Percentiles rank a stretch among this genome's conserved stretches.
Conservation (phyloP, 1,140 invertebrate species). For the Drosophila lowei region DNA sequence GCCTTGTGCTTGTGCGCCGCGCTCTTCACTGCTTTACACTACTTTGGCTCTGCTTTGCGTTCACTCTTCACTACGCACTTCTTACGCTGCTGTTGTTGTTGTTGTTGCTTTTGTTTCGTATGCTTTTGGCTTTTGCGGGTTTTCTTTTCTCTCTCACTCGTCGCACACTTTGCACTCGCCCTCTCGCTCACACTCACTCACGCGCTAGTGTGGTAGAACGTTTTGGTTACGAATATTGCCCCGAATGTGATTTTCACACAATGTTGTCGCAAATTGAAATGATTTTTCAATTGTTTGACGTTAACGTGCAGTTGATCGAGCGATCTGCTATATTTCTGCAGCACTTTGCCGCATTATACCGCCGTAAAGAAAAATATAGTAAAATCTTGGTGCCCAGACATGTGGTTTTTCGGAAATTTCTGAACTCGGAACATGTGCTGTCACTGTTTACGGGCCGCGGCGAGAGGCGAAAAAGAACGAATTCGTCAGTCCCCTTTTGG, state of each 20-base stretch:
- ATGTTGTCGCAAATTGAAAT: slow-evolving; percentile 56
- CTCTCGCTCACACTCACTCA: slow-evolving; percentile 69
- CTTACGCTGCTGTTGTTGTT: slow-evolving; percentile 32
- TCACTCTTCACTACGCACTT: slow-evolving; percentile 44
- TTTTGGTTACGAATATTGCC: slow-evolving; percentile 69
- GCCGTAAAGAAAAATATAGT: slow-evolving; percentile 52
- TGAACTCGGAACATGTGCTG: too few relatives aligned
- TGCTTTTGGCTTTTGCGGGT: slow-evolving; percentile 61
- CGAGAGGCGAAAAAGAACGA: too few relatives aligned
- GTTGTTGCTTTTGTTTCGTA: slow-evolving; percentile 67
- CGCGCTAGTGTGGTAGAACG: slow-evolving; percentile 64
- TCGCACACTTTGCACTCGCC: slow-evolving; percentile 28
- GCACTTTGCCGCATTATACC: slow-evolving; percentile 79
- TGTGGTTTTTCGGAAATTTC: slow-evolving; percentile 73
- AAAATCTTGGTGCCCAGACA: slow-evolving; percentile 82
- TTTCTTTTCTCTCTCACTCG: slow-evolving; percentile 50
- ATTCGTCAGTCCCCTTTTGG: too few relatives aligned
- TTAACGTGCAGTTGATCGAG: slow-evolving; percentile 50
- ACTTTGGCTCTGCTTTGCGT: slow-evolving; percentile 2
- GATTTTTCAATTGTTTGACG: slow-evolving; percentile 58
- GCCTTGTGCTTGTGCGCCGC: slow-evolving; percentile 14
- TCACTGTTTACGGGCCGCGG: too few relatives aligned
- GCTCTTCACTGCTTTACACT: slow-evolving; percentile 4
- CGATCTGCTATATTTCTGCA: slow-evolving; percentile 69
- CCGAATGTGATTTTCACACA: slow-evolving; percentile 51